phyloP scores from a whole-genome alignment of 2,888 invertebrate species.

The Ophioninae sp. region DNA sequence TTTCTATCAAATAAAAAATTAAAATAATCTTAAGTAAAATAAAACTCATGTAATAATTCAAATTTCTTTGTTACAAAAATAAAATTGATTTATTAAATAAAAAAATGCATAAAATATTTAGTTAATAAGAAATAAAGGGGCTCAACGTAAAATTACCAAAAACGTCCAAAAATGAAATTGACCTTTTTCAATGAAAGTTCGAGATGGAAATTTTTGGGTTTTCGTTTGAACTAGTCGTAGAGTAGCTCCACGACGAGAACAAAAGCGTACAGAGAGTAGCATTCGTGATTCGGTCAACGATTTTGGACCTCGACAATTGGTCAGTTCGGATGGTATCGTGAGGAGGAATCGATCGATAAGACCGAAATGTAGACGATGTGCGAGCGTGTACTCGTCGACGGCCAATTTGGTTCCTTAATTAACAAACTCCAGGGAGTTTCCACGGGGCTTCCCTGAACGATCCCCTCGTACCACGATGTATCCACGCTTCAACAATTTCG shows the following conservation, averaged over 20 bases:
- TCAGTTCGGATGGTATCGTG: constrained; percentile 59
- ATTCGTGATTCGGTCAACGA: constrained; percentile 36
- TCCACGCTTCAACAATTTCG: constrained; percentile 19
- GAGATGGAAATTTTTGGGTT: constrained; percentile 10
- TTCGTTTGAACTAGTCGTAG: constrained; percentile 2
- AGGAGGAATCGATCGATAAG: constrained; percentile 55
- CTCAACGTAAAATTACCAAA: too few species aligned
- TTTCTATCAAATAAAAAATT: too few species aligned
- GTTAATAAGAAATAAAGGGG: too few species aligned
- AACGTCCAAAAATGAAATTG: neutral
- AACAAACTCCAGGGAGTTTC: constrained; percentile 49
- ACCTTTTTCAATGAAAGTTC: neutral
- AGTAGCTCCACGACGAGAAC: constrained; percentile 21
- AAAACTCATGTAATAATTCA: too few species aligned
- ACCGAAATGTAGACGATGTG: constrained; percentile 55
- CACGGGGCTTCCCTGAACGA: constrained; percentile 12
- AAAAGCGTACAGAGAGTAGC: constrained; percentile 39
- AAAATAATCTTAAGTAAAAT: too few species aligned
- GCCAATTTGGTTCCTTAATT: constrained; percentile 64
- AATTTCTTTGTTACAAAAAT: too few species aligned
- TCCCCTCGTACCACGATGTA: constrained; percentile 52
- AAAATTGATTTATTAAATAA: too few species aligned
- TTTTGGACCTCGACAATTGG: constrained; percentile 61
- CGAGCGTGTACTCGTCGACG: constrained; percentile 55
- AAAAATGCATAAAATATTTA: too few species aligned